Percentiles rank a stretch among this genome's conserved stretches.
phyloP scores from a whole-genome alignment of 2,797 vertebrate genomes.

The Diplodus sargus region DNA sequence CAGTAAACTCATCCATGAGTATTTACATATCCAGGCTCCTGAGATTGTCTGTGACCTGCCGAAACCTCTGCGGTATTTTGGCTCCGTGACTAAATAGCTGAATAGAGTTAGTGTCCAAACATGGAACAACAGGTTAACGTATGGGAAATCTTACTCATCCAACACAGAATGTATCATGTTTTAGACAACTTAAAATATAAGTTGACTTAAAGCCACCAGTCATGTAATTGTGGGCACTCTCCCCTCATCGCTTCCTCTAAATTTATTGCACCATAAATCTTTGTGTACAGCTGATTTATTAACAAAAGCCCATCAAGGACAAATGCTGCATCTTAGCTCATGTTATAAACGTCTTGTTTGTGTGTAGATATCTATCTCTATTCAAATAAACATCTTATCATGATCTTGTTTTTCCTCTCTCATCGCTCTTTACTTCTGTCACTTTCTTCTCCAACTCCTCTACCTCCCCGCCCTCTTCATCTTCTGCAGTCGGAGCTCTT shows the following conservation, averaged over 20 bases:
- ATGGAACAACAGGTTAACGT: neutral
- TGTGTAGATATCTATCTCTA: neutral
- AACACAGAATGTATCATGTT: conserved; percentile 11
- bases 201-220: conserved; percentile 19
- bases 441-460: conserved; percentile 3
- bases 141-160: conserved; percentile 9
- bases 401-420: conserved; percentile 30
- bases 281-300: conserved; percentile 18
- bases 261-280: conserved; percentile 13
- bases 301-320: conserved; percentile 22
- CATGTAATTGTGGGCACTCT: neutral
- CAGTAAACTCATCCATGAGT: conserved; percentile 1
- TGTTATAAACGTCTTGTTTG: conserved; percentile 12
- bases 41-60: neutral
- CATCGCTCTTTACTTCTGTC: neutral
- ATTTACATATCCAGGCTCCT: conserved; percentile 1
- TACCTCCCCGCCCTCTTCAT: neutral
- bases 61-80: conserved; percentile 7
- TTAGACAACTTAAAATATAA: conserved; percentile 33
- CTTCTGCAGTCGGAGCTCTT: neutral
- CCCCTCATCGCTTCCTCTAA: neutral
- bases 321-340: neutral
- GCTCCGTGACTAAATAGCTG: neutral
- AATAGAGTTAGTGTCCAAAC: neutral
- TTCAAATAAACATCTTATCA: conserved; percentile 16